These are phyloP conservation scores for Diachasma alloeum DNA, from an alignment of 1,140 invertebrate genomes.

Conservation along the genomic window DNA sequence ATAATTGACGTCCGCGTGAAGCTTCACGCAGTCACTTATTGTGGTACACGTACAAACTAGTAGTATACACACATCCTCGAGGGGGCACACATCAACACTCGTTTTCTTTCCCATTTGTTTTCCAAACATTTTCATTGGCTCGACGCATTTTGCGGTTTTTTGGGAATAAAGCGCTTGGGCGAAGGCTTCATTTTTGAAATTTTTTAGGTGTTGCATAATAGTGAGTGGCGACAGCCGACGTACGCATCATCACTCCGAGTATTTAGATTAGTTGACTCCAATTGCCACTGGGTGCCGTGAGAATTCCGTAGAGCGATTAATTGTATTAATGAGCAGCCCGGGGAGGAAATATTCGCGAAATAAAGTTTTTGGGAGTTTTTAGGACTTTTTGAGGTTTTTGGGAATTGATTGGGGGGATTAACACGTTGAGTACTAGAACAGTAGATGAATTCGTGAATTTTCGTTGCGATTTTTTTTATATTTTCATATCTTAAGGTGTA, in stretches of 20 bases:
- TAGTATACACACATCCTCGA: not conserved
- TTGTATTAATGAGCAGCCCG: not conserved
- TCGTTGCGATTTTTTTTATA: too few relatives aligned
- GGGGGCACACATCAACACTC: not conserved
- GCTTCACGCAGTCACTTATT: conserved; percentile 56
- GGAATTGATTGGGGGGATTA: too few relatives aligned
- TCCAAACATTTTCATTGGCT: not conserved
- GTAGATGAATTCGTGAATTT: too few relatives aligned
- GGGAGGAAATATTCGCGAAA: not conserved
- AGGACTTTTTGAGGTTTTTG: too few relatives aligned
- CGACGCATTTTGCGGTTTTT: too few relatives aligned
- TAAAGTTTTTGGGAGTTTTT: too few relatives aligned
- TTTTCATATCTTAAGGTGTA: too few relatives aligned
- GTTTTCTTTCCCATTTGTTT: not conserved
- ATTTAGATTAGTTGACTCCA: conserved; percentile 61
- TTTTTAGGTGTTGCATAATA: conserved; percentile 7
- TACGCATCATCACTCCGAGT: conserved; percentile 41
- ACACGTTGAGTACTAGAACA: too few relatives aligned
- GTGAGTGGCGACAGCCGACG: not conserved
- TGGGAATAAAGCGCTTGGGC: too few relatives aligned
- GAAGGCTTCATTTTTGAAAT: not conserved
- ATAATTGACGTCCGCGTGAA: conserved; percentile 65
- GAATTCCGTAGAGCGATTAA: conserved; percentile 42
- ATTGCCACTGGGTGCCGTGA: conserved; percentile 56
- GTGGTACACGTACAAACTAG: conserved; percentile 43